Base-by-base conservation (phyloP, 1,140 invertebrate species). In the Neelides sp. region DNA sequence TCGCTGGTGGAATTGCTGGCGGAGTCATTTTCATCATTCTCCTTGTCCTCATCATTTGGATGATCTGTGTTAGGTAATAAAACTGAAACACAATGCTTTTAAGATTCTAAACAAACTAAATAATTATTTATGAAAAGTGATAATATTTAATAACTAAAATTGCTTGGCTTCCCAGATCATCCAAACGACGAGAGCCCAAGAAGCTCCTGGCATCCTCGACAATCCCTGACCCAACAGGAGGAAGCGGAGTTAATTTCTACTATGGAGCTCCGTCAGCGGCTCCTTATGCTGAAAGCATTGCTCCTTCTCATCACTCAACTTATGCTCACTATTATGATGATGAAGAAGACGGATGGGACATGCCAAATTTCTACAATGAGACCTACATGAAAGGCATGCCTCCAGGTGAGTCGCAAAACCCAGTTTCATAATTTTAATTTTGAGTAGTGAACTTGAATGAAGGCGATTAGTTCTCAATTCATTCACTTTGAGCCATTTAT, bases 291-390 rank as follows among this genome's bases (percentile, higher is more conserved):
- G 90, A 93, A 66, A 88, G 84, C 24, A 92, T 93, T 59, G 90
- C 90, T 0, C 89, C 90, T 0, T 92, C 88, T 1, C 70, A 72
- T 54, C 89, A 94, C 63, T 91, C 86, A 30, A 92, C 87, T 0
- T 94, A 94, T 65, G 89, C 89, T 15, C 89, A 93, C 66, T 94
- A 93, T 66, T 94, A 93, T 62, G 85, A 88, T 65, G 85, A 90
- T 59, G 90, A 94, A 64, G 90, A 93, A 65, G 88, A 92, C 58
- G 89, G 88, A 12, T 93, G 89, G 88, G 89, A 93, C 65, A 93
- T 94, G 89, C 89, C 90, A 0, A 93, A 93, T 67, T 93, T 93
- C 66, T 94, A 94, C 67, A 93, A 93, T 68, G 89, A 94, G 71
- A 91, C 88, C 15, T 93, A 92, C 62, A 91, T 92, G 86, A 93